Evolutionary conservation across 2,113 vertebrate genomes (phyloP), one percentile per base, ranked within the genome.

Genomic region (Reinhardtius hippoglossoides): DNA sequence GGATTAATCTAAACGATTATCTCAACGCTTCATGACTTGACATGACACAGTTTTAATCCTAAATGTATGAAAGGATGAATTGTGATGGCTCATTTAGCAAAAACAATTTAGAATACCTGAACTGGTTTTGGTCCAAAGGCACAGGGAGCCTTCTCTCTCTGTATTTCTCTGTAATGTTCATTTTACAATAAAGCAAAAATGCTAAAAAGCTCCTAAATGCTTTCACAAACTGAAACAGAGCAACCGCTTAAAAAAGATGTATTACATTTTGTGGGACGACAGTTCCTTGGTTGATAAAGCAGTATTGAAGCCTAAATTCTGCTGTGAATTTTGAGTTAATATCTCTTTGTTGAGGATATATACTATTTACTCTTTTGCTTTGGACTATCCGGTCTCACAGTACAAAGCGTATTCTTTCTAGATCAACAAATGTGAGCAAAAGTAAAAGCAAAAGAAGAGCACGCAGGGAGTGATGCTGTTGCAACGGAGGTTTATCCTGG

Each of bases 401-500:
- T 21, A 9, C 20, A 20, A 70, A 40, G 18, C 37, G 24, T 14
- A 31, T 5, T 46, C 15, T 67, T 61, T 44, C 5, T 21, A 48
- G 62, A 67, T 59, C 55, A 67, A 37, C 12, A 27, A 20, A 78
- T 26, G 20, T 55, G 58, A 71, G 20, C 3, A 63, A 46, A 67
- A 71, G 20, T 2, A 63, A 46, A 67, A 83, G 67, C 57, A 71
- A 44, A 44, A 42, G 18, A 73, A 66, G 35, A 71, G 67, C 56
- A 67, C 31, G 40, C 60, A 69, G 8, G 52, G 42, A 54, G 62
- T 35, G 72, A 79, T 67, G 57, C 67, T 71, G 58, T 63, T 81
- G 74, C 82, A 66, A 23, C 8, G 3, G 64, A 60, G 69, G 69
- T 81, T 87, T 87, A 82, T 85, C 59, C 71, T 71, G 57, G 66